Evolutionary conservation across 2,888 invertebrate genomes (phyloP).

Genomic region (Strigamia crassipes): DNA sequence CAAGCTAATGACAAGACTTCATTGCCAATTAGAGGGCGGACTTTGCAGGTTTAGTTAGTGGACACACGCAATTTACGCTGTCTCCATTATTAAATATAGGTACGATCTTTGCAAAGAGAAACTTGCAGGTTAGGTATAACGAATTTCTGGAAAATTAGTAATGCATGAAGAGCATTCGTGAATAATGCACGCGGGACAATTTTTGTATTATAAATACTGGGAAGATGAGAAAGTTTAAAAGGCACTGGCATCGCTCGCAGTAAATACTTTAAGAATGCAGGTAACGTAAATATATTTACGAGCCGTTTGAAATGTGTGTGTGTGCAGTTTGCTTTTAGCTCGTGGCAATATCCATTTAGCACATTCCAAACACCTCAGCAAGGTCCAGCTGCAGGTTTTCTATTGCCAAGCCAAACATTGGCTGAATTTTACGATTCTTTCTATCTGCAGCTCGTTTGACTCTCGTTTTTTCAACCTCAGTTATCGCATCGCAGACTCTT

Average conservation of each 20-base stretch:
- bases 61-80: background rate
- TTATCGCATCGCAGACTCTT: background rate
- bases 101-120: background rate
- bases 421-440: slow-evolving; percentile 21
- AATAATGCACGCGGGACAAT: background rate
- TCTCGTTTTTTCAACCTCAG: slow-evolving; percentile 5
- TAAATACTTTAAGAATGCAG: background rate
- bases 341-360: slow-evolving; percentile 26
- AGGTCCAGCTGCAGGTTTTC: slow-evolving; percentile 17
- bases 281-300: slow-evolving; percentile 17
- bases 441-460: slow-evolving; percentile 21
- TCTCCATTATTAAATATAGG: background rate
- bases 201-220: too few species aligned
- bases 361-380: slow-evolving; percentile 22
- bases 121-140: background rate
- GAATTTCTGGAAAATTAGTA: background rate
- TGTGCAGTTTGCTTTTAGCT: slow-evolving; percentile 22
- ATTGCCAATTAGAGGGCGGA: slow-evolving; percentile 16
- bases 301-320: slow-evolving; percentile 3
- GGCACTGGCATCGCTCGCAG: background rate
- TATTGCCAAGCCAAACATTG: slow-evolving; percentile 30
- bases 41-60: background rate
- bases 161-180: background rate
- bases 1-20: slow-evolving; percentile 23
- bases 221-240: background rate